Percentiles rank a stretch among this genome's conserved stretches.
Evolutionary conservation across 1,140 invertebrate genomes (phyloP).

Genomic region (Bombus consobrinus): DNA sequence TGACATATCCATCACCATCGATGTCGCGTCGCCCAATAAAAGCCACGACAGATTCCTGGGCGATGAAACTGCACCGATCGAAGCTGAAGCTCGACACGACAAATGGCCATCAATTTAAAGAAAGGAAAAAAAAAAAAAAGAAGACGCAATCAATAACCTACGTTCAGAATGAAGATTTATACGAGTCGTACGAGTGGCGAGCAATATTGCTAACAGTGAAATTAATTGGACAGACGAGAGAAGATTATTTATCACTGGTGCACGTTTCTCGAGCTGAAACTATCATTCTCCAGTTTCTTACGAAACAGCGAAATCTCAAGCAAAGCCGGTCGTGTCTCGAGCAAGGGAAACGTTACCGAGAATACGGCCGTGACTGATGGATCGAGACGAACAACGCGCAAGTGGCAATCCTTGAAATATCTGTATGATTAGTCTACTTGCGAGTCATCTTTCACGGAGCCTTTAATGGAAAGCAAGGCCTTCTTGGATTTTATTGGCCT

Average conservation of each 20-base stretch:
- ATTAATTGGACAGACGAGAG: conserved; percentile 23
- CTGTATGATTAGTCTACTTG: conserved; percentile 42
- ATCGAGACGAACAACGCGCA: conserved; percentile 32
- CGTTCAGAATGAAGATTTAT: conserved; percentile 5
- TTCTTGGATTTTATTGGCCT: too few species aligned
- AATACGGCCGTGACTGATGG: conserved; percentile 40
- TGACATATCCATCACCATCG: not conserved
- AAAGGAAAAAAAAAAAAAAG: not conserved
- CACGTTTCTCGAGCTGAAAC: not conserved
- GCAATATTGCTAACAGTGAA: not conserved
- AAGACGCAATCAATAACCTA: not conserved
- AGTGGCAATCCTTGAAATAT: not conserved
- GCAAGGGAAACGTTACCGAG: not conserved
- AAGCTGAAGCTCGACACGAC: not conserved
- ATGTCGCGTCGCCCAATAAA: not conserved
- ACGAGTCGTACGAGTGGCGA: not conserved
- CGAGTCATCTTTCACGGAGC: not conserved
- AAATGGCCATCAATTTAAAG: not conserved
- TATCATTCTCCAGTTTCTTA: not conserved
- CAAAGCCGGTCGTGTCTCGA: conserved; percentile 1
- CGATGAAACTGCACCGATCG: not conserved
- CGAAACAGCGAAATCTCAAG: not conserved
- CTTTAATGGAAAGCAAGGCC: not conserved
- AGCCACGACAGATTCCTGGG: not conserved
- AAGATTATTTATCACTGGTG: conserved; percentile 4